Conservation (phyloP, 2,797 vertebrate genomes). For the Parauchenoglanis punctatus region DNA sequence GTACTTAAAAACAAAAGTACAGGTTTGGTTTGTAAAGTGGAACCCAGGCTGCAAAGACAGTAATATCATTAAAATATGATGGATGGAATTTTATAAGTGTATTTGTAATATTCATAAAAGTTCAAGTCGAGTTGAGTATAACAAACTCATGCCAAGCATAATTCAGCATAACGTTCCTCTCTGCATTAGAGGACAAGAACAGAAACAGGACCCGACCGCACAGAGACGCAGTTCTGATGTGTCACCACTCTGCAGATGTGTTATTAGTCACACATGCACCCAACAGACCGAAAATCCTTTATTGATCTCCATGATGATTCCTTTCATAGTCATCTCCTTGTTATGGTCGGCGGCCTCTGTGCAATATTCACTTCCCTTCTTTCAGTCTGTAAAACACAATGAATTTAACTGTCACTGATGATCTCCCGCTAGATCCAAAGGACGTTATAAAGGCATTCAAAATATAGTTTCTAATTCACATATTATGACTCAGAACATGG, state of each 20-base stretch:
- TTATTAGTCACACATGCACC: slow-evolving; percentile 19
- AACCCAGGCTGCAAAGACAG: neutral
- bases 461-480: neutral
- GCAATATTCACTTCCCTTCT: slow-evolving; percentile 32
- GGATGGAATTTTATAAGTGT: neutral
- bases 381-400: slow-evolving; percentile 32
- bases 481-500: neutral
- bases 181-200: neutral
- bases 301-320: slow-evolving; percentile 29
- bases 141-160: neutral
- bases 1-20: neutral
- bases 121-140: neutral
- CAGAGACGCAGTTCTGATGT: neutral
- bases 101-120: neutral
- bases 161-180: neutral
- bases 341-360: slow-evolving; percentile 18
- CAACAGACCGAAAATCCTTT: neutral
- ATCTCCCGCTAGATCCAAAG: neutral
- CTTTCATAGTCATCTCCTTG: slow-evolving; percentile 37
- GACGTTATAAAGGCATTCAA: neutral
- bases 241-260: slow-evolving; percentile 2
- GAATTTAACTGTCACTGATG: neutral
- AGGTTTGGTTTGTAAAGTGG: neutral
- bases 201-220: neutral
- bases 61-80: neutral